These are phyloP conservation scores for Scaptomyza flava DNA, from an alignment of 2,888 invertebrate genomes.

Conservation along the genomic window DNA sequence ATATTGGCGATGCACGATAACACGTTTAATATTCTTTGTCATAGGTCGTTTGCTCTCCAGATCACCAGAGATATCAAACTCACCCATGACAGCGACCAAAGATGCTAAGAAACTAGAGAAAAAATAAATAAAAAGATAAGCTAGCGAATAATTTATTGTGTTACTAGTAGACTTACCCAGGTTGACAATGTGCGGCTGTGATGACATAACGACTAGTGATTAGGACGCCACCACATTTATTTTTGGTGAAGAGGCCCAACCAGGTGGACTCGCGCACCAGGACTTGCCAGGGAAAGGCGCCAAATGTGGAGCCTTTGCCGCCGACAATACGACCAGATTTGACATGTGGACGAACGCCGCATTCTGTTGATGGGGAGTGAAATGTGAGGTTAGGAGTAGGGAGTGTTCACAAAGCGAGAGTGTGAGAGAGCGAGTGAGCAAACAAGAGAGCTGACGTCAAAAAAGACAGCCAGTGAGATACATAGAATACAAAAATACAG, in stretches of 20 bases:
- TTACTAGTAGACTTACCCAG: slow-evolving; percentile 87
- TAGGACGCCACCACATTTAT: slow-evolving; percentile 97
- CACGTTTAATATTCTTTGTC: slow-evolving; percentile 92
- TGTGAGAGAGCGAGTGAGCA: slow-evolving; percentile 44
- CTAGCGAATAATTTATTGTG: fast-evolving
- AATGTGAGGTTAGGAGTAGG: slow-evolving; percentile 84
- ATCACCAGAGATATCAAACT: slow-evolving; percentile 94
- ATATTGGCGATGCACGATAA: slow-evolving; percentile 94
- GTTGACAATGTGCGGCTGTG: slow-evolving; percentile 97
- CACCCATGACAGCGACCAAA: slow-evolving; percentile 95
- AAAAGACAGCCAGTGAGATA: slow-evolving; percentile 36
- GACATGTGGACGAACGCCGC: slow-evolving; percentile 92
- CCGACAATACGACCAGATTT: slow-evolving; percentile 94
- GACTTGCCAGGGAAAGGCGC: slow-evolving; percentile 97
- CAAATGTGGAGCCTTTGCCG: slow-evolving; percentile 93
- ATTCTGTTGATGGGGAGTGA: slow-evolving; percentile 88
- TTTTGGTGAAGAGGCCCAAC: slow-evolving; percentile 96
- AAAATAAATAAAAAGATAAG: background rate
- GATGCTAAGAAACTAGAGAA: slow-evolving; percentile 91
- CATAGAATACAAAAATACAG: slow-evolving; percentile 20
- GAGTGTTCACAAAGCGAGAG: slow-evolving; percentile 80
- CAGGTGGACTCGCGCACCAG: slow-evolving; percentile 96
- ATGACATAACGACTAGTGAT: slow-evolving; percentile 94
- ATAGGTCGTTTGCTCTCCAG: slow-evolving; percentile 91
- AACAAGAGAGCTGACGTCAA: slow-evolving; percentile 34